Conservation (phyloP, 2,113 vertebrate genomes). For the Callopanchax toddi region DNA sequence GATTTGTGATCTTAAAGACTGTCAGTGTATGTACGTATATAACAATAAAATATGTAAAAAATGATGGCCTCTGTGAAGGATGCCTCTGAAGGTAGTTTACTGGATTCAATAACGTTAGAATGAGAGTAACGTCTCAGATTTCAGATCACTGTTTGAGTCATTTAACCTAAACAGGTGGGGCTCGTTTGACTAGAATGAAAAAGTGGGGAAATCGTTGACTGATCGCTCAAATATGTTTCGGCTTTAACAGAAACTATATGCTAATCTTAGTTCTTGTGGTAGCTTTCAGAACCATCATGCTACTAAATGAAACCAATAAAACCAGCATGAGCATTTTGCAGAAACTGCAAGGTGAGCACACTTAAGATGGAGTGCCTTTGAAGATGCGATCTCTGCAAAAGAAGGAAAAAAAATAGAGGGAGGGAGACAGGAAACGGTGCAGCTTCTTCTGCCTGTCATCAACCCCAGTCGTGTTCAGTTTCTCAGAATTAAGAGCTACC, state of each 20-base stretch:
- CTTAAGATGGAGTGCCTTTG: constrained; percentile 44
- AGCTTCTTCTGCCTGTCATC: constrained; percentile 12
- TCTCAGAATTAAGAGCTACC: background rate
- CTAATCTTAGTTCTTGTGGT: background rate
- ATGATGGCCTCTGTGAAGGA: no score
- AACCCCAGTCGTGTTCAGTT: background rate
- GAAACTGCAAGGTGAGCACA: constrained; percentile 58
- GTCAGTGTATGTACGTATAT: background rate
- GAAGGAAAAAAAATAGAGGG: background rate
- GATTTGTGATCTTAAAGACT: background rate
- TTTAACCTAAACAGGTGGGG: background rate
- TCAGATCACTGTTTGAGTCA: no score
- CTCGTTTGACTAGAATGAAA: background rate
- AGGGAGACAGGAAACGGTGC: constrained; percentile 57
- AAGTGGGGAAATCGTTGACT: constrained; percentile 10
- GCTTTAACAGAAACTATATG: constrained; percentile 3
- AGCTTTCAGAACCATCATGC: constrained; percentile 3
- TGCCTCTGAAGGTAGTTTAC: no score
- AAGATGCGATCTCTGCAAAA: constrained; percentile 48
- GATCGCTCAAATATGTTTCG: no score
- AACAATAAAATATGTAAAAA: constrained; percentile 6
- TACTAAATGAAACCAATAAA: constrained; percentile 41
- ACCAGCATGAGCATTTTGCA: constrained; percentile 13
- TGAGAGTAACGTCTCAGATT: no score
- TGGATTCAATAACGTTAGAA: background rate